Base-by-base conservation (phyloP, 64 coral and sea anemone species). In the Orbicella faveolata region DNA sequence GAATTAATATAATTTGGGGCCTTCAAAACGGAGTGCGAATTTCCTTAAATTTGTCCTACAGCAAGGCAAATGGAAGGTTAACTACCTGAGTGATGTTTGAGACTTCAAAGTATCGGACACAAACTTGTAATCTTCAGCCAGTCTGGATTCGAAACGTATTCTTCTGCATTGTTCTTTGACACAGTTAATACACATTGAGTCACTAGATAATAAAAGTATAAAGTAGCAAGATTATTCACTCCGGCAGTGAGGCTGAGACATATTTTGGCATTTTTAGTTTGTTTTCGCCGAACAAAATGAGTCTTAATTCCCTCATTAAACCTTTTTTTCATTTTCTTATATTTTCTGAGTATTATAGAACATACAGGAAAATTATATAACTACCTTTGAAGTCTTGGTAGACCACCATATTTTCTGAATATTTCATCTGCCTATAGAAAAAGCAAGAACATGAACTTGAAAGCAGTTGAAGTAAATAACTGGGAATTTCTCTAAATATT, bases 381-480 rank as follows among this genome's bases (percentile, higher is more conserved):
- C 36, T 80, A 98, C 96, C 96, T 98, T 88, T 94, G 78, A 61
- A 98, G 65, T 90, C 93, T 92, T 2, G 96, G 93, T 26, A 94
- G 80, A 63, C 96, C 96, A 75, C 96, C 93, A 63, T 92, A 95
- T 73, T 81, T 85, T 74, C 48, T 75, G 74, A 89, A 98, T 67
- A 98, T 84, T 66, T 92, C 91, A 36, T 94, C 82, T 2, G 96
- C 96, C 96, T 98, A 44, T 0, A 76, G 75, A 34, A 62, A 52
- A 21, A 35, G 62, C 19, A 80, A 34, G 68, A 34, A 86, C 10
- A 78, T 11, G 2, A 48, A 23, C 17, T 66, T 57, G 0, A 6
- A 9, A 76, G 21, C 61, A 35, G 9, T 6, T 1, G 25, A 69
- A 69, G 23, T 21, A 26, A 69, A 69, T 6, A 18, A 69, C 0